These are phyloP conservation scores for Reticulitermes lucifugus DNA, from an alignment of 2,888 invertebrate genomes.

Conservation along the genomic window DNA sequence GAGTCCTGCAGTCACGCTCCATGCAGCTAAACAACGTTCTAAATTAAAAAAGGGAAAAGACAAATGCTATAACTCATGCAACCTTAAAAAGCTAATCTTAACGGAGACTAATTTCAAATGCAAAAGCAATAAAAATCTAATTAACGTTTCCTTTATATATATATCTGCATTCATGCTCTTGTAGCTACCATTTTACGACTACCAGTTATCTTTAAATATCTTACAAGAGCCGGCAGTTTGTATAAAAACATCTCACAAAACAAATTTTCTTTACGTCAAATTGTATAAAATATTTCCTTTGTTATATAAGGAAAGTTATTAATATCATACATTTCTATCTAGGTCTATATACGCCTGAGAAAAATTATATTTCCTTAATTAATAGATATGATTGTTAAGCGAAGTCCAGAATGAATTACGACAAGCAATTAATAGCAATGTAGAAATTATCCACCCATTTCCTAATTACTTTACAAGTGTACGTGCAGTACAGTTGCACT, in stretches of 20 bases:
- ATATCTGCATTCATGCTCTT: slow-evolving; percentile 6
- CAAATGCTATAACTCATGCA: not conserved
- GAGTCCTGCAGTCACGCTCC: not conserved
- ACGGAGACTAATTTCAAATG: slow-evolving; percentile 34
- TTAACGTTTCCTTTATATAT: slow-evolving; percentile 20
- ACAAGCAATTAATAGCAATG: slow-evolving; percentile 37
- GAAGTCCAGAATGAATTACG: slow-evolving; percentile 22
- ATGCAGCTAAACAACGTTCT: not conserved
- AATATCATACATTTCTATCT: slow-evolving; percentile 17
- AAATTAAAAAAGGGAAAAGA: not conserved
- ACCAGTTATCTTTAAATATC: not conserved
- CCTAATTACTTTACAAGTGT: slow-evolving; percentile 37
- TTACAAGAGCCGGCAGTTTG: not conserved
- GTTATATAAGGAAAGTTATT: slow-evolving; percentile 22
- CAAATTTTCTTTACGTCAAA: slow-evolving; percentile 38
- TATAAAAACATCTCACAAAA: not conserved
- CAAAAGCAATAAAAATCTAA: slow-evolving; percentile 41
- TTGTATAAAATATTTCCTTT: slow-evolving; percentile 39
- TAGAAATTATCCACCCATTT: slow-evolving; percentile 38
- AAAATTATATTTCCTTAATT: slow-evolving; percentile 17
- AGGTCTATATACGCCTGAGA: not conserved
- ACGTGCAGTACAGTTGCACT: not conserved
- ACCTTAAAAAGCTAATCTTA: slow-evolving; percentile 16
- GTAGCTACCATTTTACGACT: not conserved
- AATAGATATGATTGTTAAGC: slow-evolving; percentile 21